Evolutionary conservation across 2,113 vertebrate genomes (phyloP), one percentile per base, ranked within the genome.

Genomic region (Corvus cornix): DNA sequence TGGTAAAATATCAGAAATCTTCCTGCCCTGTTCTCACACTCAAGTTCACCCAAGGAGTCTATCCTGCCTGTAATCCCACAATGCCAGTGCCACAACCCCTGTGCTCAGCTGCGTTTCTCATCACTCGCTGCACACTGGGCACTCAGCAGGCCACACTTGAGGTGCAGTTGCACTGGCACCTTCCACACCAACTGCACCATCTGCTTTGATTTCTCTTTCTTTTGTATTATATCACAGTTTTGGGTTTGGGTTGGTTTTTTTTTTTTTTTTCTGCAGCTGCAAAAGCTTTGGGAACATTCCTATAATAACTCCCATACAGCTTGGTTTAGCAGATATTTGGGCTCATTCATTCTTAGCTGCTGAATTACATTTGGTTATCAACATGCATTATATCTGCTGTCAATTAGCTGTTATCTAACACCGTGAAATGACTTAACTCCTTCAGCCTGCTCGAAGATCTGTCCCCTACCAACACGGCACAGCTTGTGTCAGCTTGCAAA

Each of bases 391-490:
- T 96, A 97, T 97, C 90, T 93, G 93, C 86, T 81, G 92, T 93
- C 96, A 96, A 95, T 97, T 97, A 97, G 86, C 90, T 84, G 56
- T 94, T 96, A 96, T 96, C 94, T 94, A 89, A 84, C 86, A 89
- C 90, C 27, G 1, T 90, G 88, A 95, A 97, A 96, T 96, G 76
- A 95, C 83, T 97, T 96, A 96, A 97, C 92, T 93, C 96, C 64
- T 96, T 90, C 90, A 52, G 80, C 72, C n/a, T 60, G 31, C 64
- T 88, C 6, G 0, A 64, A 84, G 90, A 83, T 84, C 88, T 37
- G 59, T 78, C 88, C 76, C 77, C 39, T 27, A 75, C 68, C 62
- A 90, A 64, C 23, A 21, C 80, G 0, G 1, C 41, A n/a, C 77
- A 56, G 64, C 73, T 75, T 93, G 80, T 81, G 88, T 49, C 90